Evolutionary conservation across 2,797 vertebrate species (phyloP).

Genomic region (Chanos chanos): DNA sequence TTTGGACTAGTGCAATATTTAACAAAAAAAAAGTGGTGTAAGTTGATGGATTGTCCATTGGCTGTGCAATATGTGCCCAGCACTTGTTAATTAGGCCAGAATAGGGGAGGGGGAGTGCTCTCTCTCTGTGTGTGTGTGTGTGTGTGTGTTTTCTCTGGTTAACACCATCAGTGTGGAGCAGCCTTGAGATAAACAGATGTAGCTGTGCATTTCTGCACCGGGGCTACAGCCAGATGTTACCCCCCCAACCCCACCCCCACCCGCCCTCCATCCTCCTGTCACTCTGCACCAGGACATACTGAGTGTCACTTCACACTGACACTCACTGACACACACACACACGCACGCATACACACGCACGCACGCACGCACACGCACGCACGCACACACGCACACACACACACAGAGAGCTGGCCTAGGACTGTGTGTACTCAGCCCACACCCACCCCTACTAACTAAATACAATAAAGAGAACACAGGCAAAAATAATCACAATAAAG

Average conservation of each 20-base stretch:
- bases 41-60: not conserved
- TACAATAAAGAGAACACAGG: too few species aligned
- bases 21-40: conserved; percentile 14
- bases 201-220: conserved; percentile 66
- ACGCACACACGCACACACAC: not conserved
- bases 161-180: conserved; percentile 84
- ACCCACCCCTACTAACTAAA: not conserved
- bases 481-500: too few species aligned
- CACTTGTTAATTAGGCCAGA: conserved; percentile 33
- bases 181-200: conserved; percentile 89
- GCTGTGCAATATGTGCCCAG: conserved; percentile 31
- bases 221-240: conserved; percentile 79
- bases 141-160: conserved; percentile 75
- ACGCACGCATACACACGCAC: not conserved
- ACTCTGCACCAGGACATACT: conserved; percentile 73
- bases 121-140: not conserved
- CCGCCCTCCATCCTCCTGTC: conserved; percentile 65
- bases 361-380: not conserved
- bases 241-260: not conserved
- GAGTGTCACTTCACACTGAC: conserved; percentile 74
- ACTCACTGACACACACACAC: conserved; percentile 61
- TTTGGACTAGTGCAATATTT: too few species aligned
- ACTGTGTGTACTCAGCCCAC: conserved; percentile 4
- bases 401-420: conserved; percentile 8
- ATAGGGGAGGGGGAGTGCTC: not conserved